A percentile compares a stretch with the other conserved stretches of the same genome.
Conservation (phyloP, 1,140 invertebrate species). For the Drosophila obscura region DNA sequence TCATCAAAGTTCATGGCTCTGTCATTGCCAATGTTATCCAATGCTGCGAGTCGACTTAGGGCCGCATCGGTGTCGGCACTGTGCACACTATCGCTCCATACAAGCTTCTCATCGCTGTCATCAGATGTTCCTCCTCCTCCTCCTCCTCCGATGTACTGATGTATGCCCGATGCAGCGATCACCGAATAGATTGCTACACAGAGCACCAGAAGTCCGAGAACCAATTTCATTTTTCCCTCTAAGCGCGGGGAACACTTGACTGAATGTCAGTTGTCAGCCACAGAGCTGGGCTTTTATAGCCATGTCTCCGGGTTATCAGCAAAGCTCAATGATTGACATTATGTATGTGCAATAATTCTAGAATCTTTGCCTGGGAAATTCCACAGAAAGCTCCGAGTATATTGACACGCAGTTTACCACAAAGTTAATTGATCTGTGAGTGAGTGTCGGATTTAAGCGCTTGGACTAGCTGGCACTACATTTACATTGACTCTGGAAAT, state of each 20-base stretch:
- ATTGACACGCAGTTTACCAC: not conserved
- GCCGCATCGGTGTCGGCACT: conserved; percentile 19
- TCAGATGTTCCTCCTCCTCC: not conserved
- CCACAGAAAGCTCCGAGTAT: conserved; percentile 1
- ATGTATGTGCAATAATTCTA: not conserved
- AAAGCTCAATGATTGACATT: not conserved
- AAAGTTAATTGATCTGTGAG: not conserved
- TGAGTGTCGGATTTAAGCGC: not conserved
- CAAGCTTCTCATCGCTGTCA: not conserved
- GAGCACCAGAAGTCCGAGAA: conserved; percentile 27
- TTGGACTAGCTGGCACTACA: too few relatives aligned
- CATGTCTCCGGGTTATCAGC: conserved; percentile 29
- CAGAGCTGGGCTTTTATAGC: conserved; percentile 33
- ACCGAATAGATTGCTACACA: conserved; percentile 21
- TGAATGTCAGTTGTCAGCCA: conserved; percentile 25
- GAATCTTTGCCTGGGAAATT: conserved; percentile 17
- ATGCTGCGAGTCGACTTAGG: conserved; percentile 7
- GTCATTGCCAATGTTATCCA: conserved; percentile 13
- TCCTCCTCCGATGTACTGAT: conserved; percentile 27
- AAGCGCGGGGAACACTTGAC: conserved; percentile 14
- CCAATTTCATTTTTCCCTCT: conserved; percentile 30
- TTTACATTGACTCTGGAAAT: too few relatives aligned
- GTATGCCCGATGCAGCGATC: conserved; percentile 4
- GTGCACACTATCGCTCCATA: conserved; percentile 9
- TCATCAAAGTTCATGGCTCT: not conserved